Evolutionary conservation across 2,113 vertebrate species (phyloP), one percentile per base, ranked within the genome.

Genomic region (Nettapus auritus): DNA sequence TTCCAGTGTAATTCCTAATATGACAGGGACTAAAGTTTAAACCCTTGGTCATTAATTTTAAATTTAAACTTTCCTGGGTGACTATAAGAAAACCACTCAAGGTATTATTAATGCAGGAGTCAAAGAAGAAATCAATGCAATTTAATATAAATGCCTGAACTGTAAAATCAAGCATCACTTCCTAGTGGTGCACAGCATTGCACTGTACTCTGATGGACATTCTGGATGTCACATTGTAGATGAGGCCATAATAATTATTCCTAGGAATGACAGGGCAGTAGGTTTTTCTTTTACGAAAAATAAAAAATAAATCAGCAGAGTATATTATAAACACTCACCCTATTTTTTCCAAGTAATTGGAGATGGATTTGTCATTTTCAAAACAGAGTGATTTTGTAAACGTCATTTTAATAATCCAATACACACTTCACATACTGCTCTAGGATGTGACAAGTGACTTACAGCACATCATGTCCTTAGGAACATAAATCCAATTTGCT

Each of bases 11-110:
- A 93, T 85, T 91, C 85, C 63, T 82, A 80, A 83, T 81, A 55
- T 66, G 92, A 93, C 71, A 66, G 88, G 31, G 26, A 66, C 63
- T 90, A 86, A 90, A 93, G 31, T 71, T 88, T 90, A 94, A 94
- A 67, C 71, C 11, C 3, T 33, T 38, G 88, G 76, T 67, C 64
- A 70, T 70, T 82, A 25, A 55, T 95, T 94, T 90, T 36, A 90
- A 90, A 89, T 74, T 69, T 86, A 91, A 88, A 86, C 56, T n/a
- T 86, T 90, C 28, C 59, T 74, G 50, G 44, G 59, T 93, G 59
- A 64, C 79, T 73, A 31, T 57, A 36, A 19, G 66, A 74, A 95
- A 85, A 69, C 44, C 25, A 59, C 28, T 70, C 31, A n/a, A 79
- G 71, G 36, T 67, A 70, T 38, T 62, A 86, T 94, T 81, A 77